Base-by-base conservation (phyloP, 2,797 vertebrate species). In the Bradypus variegatus region DNA sequence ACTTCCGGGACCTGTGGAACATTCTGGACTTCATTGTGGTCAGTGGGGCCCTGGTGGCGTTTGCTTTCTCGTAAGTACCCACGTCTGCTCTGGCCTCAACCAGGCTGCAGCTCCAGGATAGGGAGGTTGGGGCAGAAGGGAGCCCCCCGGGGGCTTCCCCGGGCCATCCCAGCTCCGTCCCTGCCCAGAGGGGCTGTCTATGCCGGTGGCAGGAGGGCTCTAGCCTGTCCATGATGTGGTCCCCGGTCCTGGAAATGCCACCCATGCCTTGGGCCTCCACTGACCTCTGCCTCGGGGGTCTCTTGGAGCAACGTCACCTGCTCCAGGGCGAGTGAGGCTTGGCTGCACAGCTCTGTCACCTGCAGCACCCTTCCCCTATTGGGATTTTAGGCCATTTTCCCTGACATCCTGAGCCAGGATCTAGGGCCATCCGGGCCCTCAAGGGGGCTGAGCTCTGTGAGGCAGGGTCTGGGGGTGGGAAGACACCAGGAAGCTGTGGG, bases 11-110 rank as follows among this genome's bases (percentile, higher is more conserved):
- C 95, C 98, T 99, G 93, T 99, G 99, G 99, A 99, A 99, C 95
- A 99, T 99, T 95, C 97, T 99, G 97, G 99, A 99, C 97, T 99
- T 99, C 97, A 99, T 99, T 96, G 99, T 99, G 97, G 99, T 99
- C 98, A 99, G 99, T 97, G 99, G 99, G 93, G 99, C 99, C 86
- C 97, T 99, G 97, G 99, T 99, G 98, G 99, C 99, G 2, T 99
- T 99, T 96, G 98, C 99, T 87, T 99, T 99, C 98, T 98, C 99
- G 99, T 99, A 98, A 99, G 99, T 99, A 96, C 65, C 12, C 48
- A 70, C 60, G n/a, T 72, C 33, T 25, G 33, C 69, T 67, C 60
- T 41, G 77, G 38, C 8, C 12, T 41, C 36, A 1, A 14, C 70
- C 12, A 23, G n/a, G 10, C 77, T 7, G 27, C 4, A 45, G 70